Percentiles rank a stretch among this genome's conserved stretches.
Evolutionary conservation across 1,140 invertebrate genomes (phyloP).

Genomic region (Diachasmimorpha longicaudata): DNA sequence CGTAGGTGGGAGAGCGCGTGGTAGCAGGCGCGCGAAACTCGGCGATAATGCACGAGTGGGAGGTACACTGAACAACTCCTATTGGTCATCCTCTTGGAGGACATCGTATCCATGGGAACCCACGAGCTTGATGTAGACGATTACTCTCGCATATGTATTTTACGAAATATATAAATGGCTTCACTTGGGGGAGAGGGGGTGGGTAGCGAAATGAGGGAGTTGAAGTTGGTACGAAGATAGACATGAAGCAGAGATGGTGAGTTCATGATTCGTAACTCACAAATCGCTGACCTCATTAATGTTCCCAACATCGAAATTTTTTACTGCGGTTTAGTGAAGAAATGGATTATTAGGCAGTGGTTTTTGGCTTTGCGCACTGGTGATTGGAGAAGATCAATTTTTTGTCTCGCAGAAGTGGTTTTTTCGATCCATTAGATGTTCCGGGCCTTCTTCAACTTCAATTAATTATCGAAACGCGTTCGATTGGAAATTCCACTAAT

Average conservation of each 20-base stretch:
- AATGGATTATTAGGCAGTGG: no score
- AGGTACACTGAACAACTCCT: conserved; percentile 9
- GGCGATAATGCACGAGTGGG: background rate
- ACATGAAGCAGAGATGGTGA: background rate
- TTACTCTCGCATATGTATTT: background rate
- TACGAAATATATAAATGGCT: background rate
- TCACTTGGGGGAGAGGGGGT: background rate
- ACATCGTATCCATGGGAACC: conserved; percentile 53
- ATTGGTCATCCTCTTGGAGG: conserved; percentile 48
- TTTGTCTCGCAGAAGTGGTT: no score
- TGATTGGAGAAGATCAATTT: no score
- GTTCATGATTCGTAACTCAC: background rate
- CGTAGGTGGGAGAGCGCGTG: conserved; percentile 19
- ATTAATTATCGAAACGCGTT: no score
- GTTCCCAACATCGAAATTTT: background rate
- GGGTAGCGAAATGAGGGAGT: background rate
- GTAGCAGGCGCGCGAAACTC: background rate
- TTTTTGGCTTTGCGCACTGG: no score
- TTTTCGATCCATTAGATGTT: no score
- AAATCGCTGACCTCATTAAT: background rate
- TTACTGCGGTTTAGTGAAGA: background rate
- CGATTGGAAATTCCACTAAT: no score
- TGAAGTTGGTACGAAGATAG: background rate
- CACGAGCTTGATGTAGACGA: conserved; percentile 11
- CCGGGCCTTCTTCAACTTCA: no score